Evolutionary conservation across 2,797 vertebrate species (phyloP).

Genomic region (Onychomys leucogaster): DNA sequence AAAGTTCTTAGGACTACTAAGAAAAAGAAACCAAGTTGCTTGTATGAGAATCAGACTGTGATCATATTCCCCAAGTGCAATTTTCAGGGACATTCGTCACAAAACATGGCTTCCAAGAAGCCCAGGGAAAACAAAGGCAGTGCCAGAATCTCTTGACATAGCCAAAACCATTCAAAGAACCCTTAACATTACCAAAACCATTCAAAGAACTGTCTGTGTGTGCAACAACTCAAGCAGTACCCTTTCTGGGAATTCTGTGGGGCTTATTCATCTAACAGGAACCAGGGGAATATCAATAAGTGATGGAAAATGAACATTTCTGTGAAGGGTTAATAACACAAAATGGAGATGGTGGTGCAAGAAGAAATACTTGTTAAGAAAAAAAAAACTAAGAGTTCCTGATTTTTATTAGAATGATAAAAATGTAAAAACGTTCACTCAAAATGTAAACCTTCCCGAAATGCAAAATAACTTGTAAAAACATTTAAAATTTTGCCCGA

Average conservation of each 20-base stretch:
- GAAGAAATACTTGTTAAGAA: background rate
- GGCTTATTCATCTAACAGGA: background rate
- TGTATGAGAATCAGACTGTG: background rate
- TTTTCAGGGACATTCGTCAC: background rate
- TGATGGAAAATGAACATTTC: background rate
- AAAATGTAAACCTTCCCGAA: background rate
- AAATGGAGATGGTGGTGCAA: background rate
- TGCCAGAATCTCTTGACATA: background rate
- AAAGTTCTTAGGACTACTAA: background rate
- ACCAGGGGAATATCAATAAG: background rate
- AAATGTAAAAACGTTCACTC: background rate
- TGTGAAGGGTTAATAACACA: background rate
- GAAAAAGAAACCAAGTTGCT: background rate
- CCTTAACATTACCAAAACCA: background rate
- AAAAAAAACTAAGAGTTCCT: background rate
- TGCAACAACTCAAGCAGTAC: background rate
- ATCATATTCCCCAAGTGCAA: background rate
- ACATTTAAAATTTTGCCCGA: background rate
- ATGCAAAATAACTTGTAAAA: background rate
- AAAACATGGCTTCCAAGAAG: slow-evolving; percentile 4
- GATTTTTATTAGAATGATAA: background rate
- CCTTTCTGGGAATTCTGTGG: background rate
- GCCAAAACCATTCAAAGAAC: background rate
- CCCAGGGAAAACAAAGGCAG: background rate
- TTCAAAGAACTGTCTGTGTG: background rate